Evolutionary conservation across 2,797 vertebrate genomes (phyloP).

Genomic region (Acrocephalus scirpaceus): DNA sequence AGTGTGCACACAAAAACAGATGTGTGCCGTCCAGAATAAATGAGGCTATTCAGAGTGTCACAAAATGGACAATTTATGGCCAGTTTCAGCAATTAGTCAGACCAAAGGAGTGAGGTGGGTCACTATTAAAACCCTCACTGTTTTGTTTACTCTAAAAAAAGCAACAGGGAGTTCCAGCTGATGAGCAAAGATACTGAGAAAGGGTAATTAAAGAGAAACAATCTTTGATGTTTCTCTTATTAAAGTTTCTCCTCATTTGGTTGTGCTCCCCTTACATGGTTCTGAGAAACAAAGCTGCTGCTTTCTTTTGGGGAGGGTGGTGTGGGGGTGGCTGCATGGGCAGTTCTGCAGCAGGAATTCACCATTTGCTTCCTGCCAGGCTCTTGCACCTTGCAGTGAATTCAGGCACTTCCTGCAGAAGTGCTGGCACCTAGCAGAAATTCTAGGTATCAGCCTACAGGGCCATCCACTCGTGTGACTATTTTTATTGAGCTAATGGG

Average conservation of each 20-base stretch:
- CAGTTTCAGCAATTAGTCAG: slow-evolving; percentile 63
- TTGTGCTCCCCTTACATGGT: not conserved
- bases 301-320: not conserved
- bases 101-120: slow-evolving; percentile 34
- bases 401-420: not conserved
- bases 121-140: slow-evolving; percentile 22
- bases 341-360: not conserved
- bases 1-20: slow-evolving; percentile 29
- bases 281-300: not conserved
- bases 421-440: not conserved
- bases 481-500: not conserved
- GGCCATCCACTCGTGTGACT: not conserved
- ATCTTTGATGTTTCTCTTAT: slow-evolving; percentile 46
- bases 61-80: slow-evolving; percentile 62
- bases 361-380: not conserved
- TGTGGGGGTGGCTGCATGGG: not conserved
- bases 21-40: slow-evolving; percentile 66
- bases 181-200: slow-evolving; percentile 41
- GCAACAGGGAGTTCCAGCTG: slow-evolving; percentile 52
- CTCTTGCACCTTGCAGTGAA: not conserved
- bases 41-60: slow-evolving; percentile 62
- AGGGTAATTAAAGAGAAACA: slow-evolving; percentile 71
- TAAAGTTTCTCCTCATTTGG: slow-evolving; percentile 5
- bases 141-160: slow-evolving; percentile 61
- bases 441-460: not conserved